Base-by-base conservation (phyloP, 30 jellyfish, hydroid and myxozoan species). In the Phacellophora camtschatica region DNA sequence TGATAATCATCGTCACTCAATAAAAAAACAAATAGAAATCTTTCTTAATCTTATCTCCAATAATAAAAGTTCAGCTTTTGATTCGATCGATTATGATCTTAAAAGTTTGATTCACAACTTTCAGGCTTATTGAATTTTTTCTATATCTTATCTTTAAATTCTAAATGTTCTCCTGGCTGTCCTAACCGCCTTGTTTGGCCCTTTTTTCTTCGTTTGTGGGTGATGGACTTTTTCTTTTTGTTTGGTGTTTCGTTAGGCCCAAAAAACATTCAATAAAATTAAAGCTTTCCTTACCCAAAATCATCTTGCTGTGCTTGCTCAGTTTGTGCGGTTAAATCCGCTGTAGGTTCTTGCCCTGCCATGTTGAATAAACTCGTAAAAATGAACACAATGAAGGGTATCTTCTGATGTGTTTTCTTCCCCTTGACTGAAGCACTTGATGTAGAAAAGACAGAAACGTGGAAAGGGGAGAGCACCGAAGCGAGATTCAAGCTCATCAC, bases 371-470 rank as follows among this genome's bases (percentile, higher is more conserved):
- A 46, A 28, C 30, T 9, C 28, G 28, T 46, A 16, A 46, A 46
- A 46, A 16, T 46, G 3, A 28, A 11, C 20, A 10, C n/a, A n/a
- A n/a, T n/a, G n/a, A n/a, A n/a, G n/a, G n/a, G n/a, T 46, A 16
- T 4, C 25, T 46, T 6, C 15, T 11, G 37, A 23, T 16, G 2
- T 43, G 62, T 28, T 27, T 5, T 11, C 11, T 37, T 4, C 25
- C 20, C 27, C 37, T 42, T n/a, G 5, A 33, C 15, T 37, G 83
- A 2, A n/a, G 42, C 79, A 45, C 56, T 71, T 71, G 46, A 57
- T 37, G 50, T 71, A 25, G 71, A 71, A 71, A 71, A 70, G 84
- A 35, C 49, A 25, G 71, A 71, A 71, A 71, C 84, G 84, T 71
- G 84, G 84, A 37, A 33, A 46, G 23, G 71, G n/a, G n/a, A n/a